Percentiles rank a stretch among this genome's conserved stretches.
phyloP scores from a whole-genome alignment of 2,797 vertebrate species.

The Euphonia xanthogaster region DNA sequence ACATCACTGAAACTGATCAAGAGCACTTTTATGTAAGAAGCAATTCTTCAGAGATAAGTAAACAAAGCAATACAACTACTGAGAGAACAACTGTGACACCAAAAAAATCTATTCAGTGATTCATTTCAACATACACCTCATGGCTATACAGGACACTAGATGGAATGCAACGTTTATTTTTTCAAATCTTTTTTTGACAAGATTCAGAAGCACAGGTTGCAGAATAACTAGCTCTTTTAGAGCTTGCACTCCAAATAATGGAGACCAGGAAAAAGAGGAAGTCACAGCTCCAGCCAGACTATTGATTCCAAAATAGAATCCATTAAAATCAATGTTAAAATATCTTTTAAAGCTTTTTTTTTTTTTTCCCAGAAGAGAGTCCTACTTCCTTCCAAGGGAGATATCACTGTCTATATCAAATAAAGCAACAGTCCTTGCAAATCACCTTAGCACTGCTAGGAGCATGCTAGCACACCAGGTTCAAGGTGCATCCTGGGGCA shows the following conservation, averaged over 20 bases:
- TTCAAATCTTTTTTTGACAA: background rate
- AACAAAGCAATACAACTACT: background rate
- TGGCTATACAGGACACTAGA: background rate
- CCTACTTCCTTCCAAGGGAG: background rate
- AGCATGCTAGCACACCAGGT: background rate
- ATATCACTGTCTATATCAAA: background rate
- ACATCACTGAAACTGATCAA: background rate
- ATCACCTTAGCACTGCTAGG: background rate
- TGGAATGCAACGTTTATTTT: background rate
- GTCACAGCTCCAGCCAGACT: background rate
- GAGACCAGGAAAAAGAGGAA: constrained; percentile 44
- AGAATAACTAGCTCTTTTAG: background rate
- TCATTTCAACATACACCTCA: background rate
- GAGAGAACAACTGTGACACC: background rate
- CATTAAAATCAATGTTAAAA: background rate
- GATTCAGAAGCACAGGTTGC: background rate
- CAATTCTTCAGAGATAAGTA: background rate
- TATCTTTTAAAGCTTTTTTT: background rate
- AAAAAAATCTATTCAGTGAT: background rate
- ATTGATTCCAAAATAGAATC: constrained; percentile 24
- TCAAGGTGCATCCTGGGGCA: background rate
- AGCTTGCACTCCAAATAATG: background rate
- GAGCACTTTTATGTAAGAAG: background rate
- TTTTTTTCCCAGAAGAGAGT: background rate
- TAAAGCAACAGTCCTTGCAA: background rate